These are phyloP conservation scores for Tauraco erythrolophus DNA, from an alignment of 2,113 vertebrate genomes.

Conservation along the genomic window DNA sequence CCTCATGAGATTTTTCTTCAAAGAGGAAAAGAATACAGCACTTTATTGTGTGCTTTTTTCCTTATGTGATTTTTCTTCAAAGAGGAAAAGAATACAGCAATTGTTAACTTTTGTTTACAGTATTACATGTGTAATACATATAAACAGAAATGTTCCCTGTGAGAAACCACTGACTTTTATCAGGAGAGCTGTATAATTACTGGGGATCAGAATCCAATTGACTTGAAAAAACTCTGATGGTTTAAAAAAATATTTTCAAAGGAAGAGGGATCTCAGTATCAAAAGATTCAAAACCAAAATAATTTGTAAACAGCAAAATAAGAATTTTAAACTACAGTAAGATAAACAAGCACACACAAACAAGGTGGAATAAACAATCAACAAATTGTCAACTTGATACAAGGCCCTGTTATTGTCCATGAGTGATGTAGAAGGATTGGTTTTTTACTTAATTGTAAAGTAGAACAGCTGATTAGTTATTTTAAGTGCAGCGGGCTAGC, in stretches of 20 bases:
- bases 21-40: neutral
- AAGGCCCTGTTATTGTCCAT: neutral
- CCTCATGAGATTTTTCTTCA: neutral
- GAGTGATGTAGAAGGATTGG: neutral
- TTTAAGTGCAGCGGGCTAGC: neutral
- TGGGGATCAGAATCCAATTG: neutral
- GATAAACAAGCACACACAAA: neutral
- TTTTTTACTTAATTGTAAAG: slow-evolving; percentile 5
- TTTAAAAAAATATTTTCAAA: neutral
- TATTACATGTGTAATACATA: neutral
- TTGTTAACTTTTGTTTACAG: neutral
- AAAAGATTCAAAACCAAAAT: neutral
- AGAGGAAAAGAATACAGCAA: neutral
- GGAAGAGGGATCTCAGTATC: neutral
- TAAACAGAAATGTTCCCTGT: neutral
- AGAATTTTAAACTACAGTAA: neutral
- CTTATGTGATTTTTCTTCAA: neutral
- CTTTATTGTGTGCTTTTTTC: neutral
- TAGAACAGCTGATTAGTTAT: neutral
- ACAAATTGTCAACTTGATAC: neutral
- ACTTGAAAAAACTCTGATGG: neutral
- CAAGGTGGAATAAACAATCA: neutral
- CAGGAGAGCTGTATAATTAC: neutral
- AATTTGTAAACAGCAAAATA: neutral
- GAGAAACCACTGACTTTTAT: neutral